Evolutionary conservation across 1,140 invertebrate genomes (phyloP), one percentile per base, ranked within the genome.

Genomic region (Drosophila seguyi): DNA sequence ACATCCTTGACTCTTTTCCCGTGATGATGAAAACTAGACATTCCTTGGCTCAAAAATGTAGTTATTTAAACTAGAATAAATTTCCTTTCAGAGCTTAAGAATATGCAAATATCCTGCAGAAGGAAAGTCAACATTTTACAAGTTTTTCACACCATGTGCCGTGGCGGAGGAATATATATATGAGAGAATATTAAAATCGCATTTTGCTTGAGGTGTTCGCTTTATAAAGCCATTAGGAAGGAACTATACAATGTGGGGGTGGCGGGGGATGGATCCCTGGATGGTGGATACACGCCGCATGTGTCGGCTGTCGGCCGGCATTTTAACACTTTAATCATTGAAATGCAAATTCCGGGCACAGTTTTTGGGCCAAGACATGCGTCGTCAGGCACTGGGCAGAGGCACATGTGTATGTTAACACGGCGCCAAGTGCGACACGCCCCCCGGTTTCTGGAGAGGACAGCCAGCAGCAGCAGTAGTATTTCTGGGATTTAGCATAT

Each of bases 261-360:
- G 31, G 41, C 5, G 16, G n/a, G 6, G 20, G 16, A n/a, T 47
- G 61, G 56, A 27, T 22, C 22, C 57, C 60, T 22, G 31, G 22
- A 55, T 31, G 31, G 29, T 31, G 31, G 29, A 55, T 55, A 56
- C 22, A 31, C 41, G 38, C 41, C 63, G 31, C 60, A 80, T 52
- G 47, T 76, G 58, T 63, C 59, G 50, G 42, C 45, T 47, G 45
- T 25, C 50, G 52, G 52, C 39, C 39, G 59, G 61, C 61, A 73
- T 68, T 87, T 87, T 65, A 87, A 79, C 83, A 86, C 83, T 86
- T 86, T 87, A 56, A 75, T 75, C 83, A 86, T 86, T 82, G 69
- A 85, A 87, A 86, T 86, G 83, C 83, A 87, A 86, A 86, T 86
- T 79, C 62, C 18, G 39, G 41, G 27, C 52, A 56, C 50, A 50